Conservation (phyloP, 2,797 vertebrate species). For the Hylomyscus alleni region DNA sequence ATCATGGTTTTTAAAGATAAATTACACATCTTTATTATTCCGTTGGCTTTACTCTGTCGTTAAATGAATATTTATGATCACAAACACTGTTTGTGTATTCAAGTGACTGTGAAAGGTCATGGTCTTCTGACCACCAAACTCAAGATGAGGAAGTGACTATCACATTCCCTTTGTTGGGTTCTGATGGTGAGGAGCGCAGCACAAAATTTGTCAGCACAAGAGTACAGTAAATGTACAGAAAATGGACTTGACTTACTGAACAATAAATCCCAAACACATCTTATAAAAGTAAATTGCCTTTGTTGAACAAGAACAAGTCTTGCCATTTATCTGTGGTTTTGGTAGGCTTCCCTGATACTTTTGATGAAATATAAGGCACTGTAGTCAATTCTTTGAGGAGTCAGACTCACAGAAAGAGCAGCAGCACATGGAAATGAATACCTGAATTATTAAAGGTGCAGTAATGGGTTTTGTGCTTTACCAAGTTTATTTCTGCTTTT, state of each 20-base stretch:
- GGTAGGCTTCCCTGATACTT: constrained; percentile 46
- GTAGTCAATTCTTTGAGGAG: constrained; percentile 2
- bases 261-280: constrained; percentile 52
- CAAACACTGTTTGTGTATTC: background rate
- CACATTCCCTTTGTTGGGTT: background rate
- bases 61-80: background rate
- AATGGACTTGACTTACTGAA: constrained; percentile 31
- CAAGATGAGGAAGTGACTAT: background rate
- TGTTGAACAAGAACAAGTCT: constrained; percentile 9
- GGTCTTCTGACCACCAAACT: background rate
- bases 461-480: constrained; percentile 71
- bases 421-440: constrained; percentile 64
- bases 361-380: constrained; percentile 63
- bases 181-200: background rate
- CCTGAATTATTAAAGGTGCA: constrained; percentile 77
- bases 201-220: constrained; percentile 32
- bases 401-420: constrained; percentile 19
- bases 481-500: constrained; percentile 56
- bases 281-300: constrained; percentile 51
- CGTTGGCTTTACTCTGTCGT: background rate
- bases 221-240: background rate
- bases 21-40: background rate
- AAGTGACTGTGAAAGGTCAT: background rate
- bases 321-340: constrained; percentile 44
- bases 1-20: background rate